These are phyloP conservation scores for Boulengeromyrus knoepffleri DNA, from an alignment of 2,113 vertebrate genomes.

Conservation along the genomic window DNA sequence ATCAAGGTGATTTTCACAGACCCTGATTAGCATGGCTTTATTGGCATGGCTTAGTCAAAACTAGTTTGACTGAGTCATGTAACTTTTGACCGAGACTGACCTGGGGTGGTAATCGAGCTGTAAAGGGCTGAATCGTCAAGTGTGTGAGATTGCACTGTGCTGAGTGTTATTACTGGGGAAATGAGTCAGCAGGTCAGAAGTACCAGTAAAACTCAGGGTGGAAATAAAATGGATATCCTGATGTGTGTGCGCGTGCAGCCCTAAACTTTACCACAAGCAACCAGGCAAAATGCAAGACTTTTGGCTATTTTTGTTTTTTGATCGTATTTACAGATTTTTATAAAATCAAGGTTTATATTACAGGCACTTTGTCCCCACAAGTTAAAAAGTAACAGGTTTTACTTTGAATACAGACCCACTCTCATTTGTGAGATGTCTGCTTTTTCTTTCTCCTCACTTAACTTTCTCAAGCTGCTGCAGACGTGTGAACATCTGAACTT, in stretches of 20 bases:
- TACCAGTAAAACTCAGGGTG: neutral
- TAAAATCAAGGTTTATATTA: neutral
- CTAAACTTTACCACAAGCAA: neutral
- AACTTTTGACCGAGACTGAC: neutral
- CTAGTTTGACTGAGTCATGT: neutral
- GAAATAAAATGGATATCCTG: constrained; percentile 4
- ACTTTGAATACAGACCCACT: neutral
- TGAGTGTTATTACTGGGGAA: neutral
- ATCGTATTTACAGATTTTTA: neutral
- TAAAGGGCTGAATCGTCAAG: neutral
- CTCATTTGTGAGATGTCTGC: neutral
- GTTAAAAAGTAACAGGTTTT: neutral
- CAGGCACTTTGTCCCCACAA: neutral
- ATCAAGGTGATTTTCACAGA: constrained; percentile 18
- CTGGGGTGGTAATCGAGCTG: neutral
- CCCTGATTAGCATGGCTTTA: constrained; percentile 22
- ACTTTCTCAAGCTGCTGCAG: neutral
- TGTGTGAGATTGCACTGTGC: neutral
- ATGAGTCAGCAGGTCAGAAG: constrained; percentile 5
- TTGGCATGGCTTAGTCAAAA: neutral
- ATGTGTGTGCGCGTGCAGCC: neutral
- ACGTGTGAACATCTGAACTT: neutral
- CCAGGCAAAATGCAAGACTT: neutral
- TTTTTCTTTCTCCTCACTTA: neutral
- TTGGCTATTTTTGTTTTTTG: neutral